Base-by-base conservation (phyloP, 2,888 invertebrate species). In the Acleris laterana region DNA sequence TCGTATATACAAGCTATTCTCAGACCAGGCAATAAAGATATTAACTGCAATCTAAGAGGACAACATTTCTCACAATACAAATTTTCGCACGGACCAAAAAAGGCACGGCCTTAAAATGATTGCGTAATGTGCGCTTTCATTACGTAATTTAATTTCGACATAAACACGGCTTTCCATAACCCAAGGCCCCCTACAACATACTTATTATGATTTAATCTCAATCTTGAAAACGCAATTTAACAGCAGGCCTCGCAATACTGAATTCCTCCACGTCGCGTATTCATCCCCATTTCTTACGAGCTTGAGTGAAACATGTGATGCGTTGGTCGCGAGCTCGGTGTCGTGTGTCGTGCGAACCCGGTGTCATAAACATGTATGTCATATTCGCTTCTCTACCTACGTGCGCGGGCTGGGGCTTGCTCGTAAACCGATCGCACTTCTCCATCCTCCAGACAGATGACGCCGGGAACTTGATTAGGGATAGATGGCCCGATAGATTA, bases 281-380 rank as follows among this genome's bases (percentile, higher is more conserved):
- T 82, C 86, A 87, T 81, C 85, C 84, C 82, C 82, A 83, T 87
- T 82, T 77, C 83, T 86, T 81, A 84, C 70, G 68, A 67, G 71
- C 76, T 74, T 77, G 84, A 85, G 84, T 85, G 87, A 85, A 84
- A 85, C 84, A 87, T 84, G 81, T 77, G 77, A 79, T 75, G 79
- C 80, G 81, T 83, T 84, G 83, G 84, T 87, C 81, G 77, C 81
- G 71, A 77, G 85, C 84, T 85, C 84, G 84, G 90, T 90, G 91
- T 91, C 90, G 85, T 87, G 79, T 91, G 85, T 90, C 91, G 76
- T 79, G 81, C 76, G 76, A 77, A 80, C 75, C 76, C 79, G 74
- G 83, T 80, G 81, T 87, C 89, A 80, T 92, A 90, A 92, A 91
- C 84, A 83, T 85, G 87, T 85, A 84, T 84, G 90, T 86, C 85